phyloP scores from a whole-genome alignment of 2,888 invertebrate genomes.

The Diploptera punctata region DNA sequence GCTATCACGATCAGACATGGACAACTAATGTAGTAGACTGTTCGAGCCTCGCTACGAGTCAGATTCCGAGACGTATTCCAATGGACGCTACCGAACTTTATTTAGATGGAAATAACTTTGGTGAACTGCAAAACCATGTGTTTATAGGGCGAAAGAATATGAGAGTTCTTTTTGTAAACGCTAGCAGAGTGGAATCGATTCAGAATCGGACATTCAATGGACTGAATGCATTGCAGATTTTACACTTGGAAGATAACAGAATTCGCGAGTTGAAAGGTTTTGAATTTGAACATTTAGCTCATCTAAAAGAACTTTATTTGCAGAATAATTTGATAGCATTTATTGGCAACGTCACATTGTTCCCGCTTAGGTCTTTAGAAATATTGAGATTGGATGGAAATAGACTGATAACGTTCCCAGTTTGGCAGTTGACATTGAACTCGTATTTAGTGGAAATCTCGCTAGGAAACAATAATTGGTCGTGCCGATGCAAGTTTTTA shows the following conservation, averaged over 20 bases:
- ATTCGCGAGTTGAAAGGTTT: constrained; percentile 79
- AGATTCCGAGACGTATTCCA: constrained; percentile 86
- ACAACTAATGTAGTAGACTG: constrained; percentile 92
- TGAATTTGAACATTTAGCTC: constrained; percentile 83
- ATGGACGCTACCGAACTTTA: constrained; percentile 95
- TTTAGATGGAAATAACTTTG: constrained; percentile 88
- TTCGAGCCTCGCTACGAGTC: constrained; percentile 76
- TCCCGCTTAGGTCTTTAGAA: constrained; percentile 78
- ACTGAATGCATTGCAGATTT: constrained; percentile 74
- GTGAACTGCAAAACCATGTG: constrained; percentile 82
- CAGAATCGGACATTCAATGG: constrained; percentile 93
- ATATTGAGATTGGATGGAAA: constrained; percentile 85
- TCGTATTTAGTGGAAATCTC: constrained; percentile 75
- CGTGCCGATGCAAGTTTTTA: constrained; percentile 88
- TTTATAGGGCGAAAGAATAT: constrained; percentile 92
- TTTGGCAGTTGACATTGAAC: constrained; percentile 77
- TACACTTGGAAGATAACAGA: constrained; percentile 87
- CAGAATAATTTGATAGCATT: constrained; percentile 83
- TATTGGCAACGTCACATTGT: constrained; percentile 82
- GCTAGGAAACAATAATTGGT: constrained; percentile 86
- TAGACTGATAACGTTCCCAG: constrained; percentile 77
- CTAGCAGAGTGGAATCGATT: constrained; percentile 81
- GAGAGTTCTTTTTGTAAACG: constrained; percentile 84
- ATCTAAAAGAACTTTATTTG: constrained; percentile 81
- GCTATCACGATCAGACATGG: constrained; percentile 95